Percentiles rank a stretch among this genome's conserved stretches.
Conservation (phyloP, 2,797 vertebrate genomes). For the Limnodromus scolopaceus region DNA sequence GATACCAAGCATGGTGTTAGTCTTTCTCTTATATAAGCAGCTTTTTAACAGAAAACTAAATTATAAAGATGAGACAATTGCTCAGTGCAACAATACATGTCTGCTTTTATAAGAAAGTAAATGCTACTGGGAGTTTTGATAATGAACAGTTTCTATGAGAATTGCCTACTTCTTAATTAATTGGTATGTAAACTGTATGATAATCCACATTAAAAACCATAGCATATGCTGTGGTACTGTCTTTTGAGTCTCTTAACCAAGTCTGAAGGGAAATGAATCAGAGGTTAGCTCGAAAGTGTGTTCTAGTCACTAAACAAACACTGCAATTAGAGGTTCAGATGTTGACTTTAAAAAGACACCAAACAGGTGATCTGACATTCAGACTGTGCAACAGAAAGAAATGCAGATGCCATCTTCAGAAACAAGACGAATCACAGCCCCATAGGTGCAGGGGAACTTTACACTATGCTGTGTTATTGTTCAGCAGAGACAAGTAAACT, state of each 20-base stretch:
- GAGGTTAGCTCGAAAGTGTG: not conserved
- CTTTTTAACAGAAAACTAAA: not conserved
- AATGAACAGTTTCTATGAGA: not conserved
- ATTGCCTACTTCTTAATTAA: constrained; percentile 21
- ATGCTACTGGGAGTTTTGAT: not conserved
- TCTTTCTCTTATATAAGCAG: not conserved
- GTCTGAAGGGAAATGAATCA: constrained; percentile 10
- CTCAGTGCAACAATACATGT: not conserved
- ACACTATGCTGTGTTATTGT: not conserved
- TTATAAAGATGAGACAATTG: not conserved
- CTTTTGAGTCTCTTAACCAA: not conserved
- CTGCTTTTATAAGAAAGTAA: not conserved
- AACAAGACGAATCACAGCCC: not conserved
- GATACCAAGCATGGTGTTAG: not conserved
- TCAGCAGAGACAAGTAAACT: not conserved
- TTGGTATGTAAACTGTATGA: not conserved
- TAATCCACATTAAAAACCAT: not conserved
- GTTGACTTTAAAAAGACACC: not conserved
- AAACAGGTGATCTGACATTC: not conserved
- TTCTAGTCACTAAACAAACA: not conserved
- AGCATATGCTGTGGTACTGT: not conserved
- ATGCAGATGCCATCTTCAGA: not conserved
- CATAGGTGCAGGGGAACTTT: not conserved
- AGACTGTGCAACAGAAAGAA: not conserved
- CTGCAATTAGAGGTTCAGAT: not conserved